Evolutionary conservation across 64 coral and sea anemone species (phyloP).

Genomic region (Cladopsammia gracilis): DNA sequence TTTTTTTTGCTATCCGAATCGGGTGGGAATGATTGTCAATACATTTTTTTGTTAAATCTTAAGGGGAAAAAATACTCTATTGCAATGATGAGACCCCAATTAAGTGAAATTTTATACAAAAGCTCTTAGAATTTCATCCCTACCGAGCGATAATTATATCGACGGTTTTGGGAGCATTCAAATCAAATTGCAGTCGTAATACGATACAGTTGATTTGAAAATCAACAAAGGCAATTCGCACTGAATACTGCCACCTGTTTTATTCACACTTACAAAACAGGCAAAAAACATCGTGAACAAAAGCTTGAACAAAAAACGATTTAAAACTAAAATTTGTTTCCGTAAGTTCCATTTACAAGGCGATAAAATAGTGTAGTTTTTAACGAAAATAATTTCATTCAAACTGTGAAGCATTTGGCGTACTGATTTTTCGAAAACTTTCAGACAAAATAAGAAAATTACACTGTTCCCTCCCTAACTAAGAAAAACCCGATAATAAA

Average conservation of each 20-base stretch:
- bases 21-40: too few species aligned
- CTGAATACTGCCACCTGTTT: slow-evolving; percentile 30
- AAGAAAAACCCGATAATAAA: not conserved
- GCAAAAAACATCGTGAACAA: not conserved
- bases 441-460: not conserved
- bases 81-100: too few species aligned
- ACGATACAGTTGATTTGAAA: slow-evolving; percentile 23
- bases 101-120: too few species aligned
- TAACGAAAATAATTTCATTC: not conserved
- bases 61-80: too few species aligned
- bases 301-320: not conserved
- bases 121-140: too few species aligned
- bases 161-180: not conserved
- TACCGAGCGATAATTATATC: too few species aligned
- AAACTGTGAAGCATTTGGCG: not conserved
- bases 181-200: not conserved
- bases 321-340: not conserved
- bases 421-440: not conserved
- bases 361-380: too few species aligned
- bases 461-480: not conserved
- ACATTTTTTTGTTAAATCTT: too few species aligned
- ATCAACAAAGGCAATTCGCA: not conserved
- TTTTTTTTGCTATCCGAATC: too few species aligned
- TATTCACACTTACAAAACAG: not conserved
- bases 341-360: not conserved